Conservation (phyloP, 1,140 invertebrate species). For the Daktulosphaira vitifoliae region DNA sequence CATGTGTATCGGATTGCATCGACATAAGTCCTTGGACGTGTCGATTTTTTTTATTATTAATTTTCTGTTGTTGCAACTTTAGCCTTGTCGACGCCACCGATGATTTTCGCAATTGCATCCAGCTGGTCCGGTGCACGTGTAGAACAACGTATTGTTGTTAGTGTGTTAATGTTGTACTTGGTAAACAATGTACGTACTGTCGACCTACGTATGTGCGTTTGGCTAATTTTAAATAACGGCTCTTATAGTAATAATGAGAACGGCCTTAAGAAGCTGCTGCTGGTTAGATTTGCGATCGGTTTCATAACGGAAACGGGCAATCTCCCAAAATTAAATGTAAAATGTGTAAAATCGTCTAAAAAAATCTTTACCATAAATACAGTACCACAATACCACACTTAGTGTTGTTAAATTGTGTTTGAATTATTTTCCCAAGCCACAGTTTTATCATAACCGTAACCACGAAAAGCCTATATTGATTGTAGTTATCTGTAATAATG, state of each 20-base stretch:
- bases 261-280: background rate
- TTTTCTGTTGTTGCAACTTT: conserved; percentile 23
- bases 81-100: background rate
- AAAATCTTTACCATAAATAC: too few species aligned
- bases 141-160: background rate
- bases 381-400: too few species aligned
- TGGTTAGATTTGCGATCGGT: too few species aligned
- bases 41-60: conserved; percentile 1
- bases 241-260: background rate
- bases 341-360: too few species aligned
- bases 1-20: background rate
- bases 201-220: background rate
- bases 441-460: too few species aligned
- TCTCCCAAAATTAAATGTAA: too few species aligned
- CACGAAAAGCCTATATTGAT: too few species aligned
- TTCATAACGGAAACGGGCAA: conserved; percentile 16
- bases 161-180: background rate
- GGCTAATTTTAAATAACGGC: background rate
- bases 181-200: too few species aligned
- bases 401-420: too few species aligned
- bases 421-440: too few species aligned
- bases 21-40: conserved; percentile 24
- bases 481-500: too few species aligned
- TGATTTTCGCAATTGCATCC: conserved; percentile 26
- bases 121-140: background rate